Evolutionary conservation across 2,113 vertebrate genomes (phyloP).

Genomic region (Heterocephalus glaber): DNA sequence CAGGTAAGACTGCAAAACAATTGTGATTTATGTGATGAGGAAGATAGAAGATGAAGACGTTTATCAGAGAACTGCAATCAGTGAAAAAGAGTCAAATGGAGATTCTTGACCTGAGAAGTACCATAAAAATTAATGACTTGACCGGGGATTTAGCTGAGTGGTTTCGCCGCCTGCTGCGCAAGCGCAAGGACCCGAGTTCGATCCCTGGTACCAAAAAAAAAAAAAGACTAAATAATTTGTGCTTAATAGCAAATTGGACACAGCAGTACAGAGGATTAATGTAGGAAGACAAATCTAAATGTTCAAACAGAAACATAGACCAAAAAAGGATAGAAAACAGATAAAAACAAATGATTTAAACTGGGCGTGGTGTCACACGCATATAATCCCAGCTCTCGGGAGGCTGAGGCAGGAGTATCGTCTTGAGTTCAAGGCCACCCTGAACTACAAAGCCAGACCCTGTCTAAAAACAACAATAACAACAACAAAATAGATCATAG

Average conservation of each 20-base stretch:
- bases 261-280: neutral
- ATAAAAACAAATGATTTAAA: neutral
- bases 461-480: no score
- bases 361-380: no score
- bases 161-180: no score
- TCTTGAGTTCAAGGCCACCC: no score
- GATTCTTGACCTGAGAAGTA: neutral
- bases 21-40: neutral
- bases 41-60: neutral
- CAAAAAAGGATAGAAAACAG: neutral
- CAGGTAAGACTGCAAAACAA: neutral
- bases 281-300: neutral
- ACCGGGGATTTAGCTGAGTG: no score
- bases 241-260: neutral
- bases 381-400: no score
- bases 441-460: no score
- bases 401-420: no score
- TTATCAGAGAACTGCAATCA: neutral
- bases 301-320: neutral
- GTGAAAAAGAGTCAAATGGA: neutral
- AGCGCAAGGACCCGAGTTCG: no score
- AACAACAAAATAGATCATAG: neutral
- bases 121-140: neutral
- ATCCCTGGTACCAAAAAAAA: no score
- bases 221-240: neutral